Conservation (phyloP, 1,140 invertebrate species). For the Mactra quadrangularis region DNA sequence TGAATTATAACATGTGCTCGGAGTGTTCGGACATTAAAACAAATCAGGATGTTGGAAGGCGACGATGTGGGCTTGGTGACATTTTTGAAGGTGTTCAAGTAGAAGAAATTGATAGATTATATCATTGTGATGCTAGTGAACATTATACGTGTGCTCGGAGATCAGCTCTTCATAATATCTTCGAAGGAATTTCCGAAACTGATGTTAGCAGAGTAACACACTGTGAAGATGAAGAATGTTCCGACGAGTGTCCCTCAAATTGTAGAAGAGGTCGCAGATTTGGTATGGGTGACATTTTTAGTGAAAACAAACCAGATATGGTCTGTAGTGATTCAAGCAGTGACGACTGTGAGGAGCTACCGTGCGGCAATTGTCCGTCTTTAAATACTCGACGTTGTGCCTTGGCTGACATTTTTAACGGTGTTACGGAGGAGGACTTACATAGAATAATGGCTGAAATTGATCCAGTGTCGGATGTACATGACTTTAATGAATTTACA, state of each 20-base stretch:
- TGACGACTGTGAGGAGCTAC: no score
- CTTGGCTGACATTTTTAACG: constrained; percentile 22
- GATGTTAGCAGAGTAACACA: neutral
- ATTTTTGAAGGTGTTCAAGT: constrained; percentile 14
- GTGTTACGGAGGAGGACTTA: constrained; percentile 10
- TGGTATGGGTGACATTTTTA: constrained; percentile 5
- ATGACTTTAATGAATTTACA: no score
- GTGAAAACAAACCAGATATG: neutral
- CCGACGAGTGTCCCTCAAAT: neutral
- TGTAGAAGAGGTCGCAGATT: neutral
- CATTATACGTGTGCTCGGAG: neutral
- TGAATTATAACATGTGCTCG: neutral
- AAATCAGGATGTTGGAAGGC: neutral
- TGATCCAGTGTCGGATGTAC: neutral
- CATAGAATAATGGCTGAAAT: neutral
- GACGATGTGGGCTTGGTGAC: neutral
- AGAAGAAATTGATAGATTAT: neutral
- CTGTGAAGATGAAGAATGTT: neutral
- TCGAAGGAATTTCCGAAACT: neutral
- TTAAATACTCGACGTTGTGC: neutral
- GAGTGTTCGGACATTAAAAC: neutral
- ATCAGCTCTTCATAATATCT: neutral
- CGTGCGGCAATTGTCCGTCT: neutral
- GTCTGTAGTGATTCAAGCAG: neutral
- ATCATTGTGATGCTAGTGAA: neutral